These are phyloP conservation scores for Lateolabrax maculatus DNA, from an alignment of 2,797 vertebrate genomes.

Conservation along the genomic window DNA sequence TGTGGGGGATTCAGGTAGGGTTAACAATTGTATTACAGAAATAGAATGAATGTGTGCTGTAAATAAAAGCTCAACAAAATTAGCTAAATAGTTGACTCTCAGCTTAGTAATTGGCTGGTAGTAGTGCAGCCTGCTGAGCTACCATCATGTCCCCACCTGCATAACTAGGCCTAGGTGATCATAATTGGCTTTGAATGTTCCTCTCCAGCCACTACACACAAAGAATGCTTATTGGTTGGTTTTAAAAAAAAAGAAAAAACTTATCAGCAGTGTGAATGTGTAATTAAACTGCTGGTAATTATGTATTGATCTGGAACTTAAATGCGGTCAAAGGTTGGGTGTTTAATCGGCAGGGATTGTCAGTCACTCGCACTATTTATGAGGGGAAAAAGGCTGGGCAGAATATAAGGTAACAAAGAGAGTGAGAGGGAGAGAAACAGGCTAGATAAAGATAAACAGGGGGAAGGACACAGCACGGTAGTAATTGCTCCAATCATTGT, in stretches of 20 bases:
- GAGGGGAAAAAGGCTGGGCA: background rate
- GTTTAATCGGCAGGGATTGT: constrained; percentile 57
- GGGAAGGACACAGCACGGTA: background rate
- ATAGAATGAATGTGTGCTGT: constrained; percentile 6
- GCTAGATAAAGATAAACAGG: background rate
- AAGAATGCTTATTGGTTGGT: constrained; percentile 54
- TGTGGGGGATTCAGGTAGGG: constrained; percentile 11
- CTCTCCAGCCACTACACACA: constrained; percentile 42
- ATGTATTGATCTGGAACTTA: constrained; percentile 78
- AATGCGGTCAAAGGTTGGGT: constrained; percentile 67
- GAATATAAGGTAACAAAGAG: constrained; percentile 1
- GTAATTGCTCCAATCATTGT: constrained; percentile 24
- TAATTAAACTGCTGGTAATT: constrained; percentile 82
- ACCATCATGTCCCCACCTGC: constrained; percentile 46
- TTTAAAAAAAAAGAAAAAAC: constrained; percentile 47
- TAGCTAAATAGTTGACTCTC: constrained; percentile 13
- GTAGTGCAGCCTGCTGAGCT: constrained; percentile 24
- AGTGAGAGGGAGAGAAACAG: constrained; percentile 10
- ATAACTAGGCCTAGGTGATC: constrained; percentile 50
- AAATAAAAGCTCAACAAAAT: constrained; percentile 21
- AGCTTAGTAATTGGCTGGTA: background rate
- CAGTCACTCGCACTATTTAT: constrained; percentile 22
- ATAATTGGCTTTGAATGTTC: constrained; percentile 54
- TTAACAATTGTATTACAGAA: constrained; percentile 10
- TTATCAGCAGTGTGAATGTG: constrained; percentile 62